Conservation (phyloP, 2,888 invertebrate genomes). For the Rotaria magnacalcarata region DNA sequence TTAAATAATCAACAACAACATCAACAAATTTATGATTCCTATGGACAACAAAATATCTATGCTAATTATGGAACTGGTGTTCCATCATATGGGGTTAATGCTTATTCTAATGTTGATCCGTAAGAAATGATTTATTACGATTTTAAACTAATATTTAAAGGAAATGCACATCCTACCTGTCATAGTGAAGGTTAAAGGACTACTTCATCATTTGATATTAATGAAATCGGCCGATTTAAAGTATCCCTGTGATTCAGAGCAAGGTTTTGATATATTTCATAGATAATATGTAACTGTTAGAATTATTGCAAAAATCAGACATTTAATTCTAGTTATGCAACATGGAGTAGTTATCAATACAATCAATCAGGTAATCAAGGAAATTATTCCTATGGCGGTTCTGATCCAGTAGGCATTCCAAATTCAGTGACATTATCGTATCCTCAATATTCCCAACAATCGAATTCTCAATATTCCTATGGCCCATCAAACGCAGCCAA, state of each 20-base stretch:
- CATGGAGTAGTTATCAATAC: not conserved
- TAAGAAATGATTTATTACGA: not conserved
- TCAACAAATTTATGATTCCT: conserved; percentile 21
- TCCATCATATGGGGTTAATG: not conserved
- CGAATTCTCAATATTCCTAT: conserved; percentile 6
- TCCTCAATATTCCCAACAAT: not conserved
- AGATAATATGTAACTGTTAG: too few relatives aligned
- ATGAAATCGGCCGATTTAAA: too few relatives aligned
- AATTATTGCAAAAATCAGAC: too few relatives aligned
- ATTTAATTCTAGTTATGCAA: not conserved
- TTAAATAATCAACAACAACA: conserved; percentile 27
- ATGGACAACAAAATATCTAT: conserved; percentile 10
- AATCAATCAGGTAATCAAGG: not conserved
- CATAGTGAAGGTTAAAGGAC: too few relatives aligned
- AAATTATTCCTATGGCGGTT: not conserved
- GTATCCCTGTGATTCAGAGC: too few relatives aligned
- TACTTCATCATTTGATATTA: too few relatives aligned
- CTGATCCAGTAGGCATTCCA: not conserved
- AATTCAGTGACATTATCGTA: not conserved
- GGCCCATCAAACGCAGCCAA: not conserved
- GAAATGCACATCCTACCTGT: too few relatives aligned
- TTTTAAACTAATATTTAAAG: too few relatives aligned
- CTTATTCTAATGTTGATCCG: not conserved
- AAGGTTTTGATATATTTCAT: too few relatives aligned
- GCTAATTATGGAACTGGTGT: conserved; percentile 9